Evolutionary conservation across 2,888 invertebrate genomes (phyloP).

Genomic region (Phorcus lineatus): DNA sequence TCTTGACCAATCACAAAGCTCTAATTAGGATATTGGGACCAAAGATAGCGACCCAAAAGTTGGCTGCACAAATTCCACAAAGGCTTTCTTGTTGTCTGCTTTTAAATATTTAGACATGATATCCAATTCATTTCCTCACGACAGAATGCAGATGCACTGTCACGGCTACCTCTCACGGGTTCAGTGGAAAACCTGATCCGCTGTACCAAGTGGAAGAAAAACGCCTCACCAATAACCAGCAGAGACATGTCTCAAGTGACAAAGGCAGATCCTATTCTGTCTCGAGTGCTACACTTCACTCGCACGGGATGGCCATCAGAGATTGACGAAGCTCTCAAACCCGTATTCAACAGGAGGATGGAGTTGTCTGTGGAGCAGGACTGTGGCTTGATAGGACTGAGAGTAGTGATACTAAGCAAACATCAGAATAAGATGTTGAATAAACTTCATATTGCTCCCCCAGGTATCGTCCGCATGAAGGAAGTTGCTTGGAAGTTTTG

Average conservation of each 20-base stretch:
- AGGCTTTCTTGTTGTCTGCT: neutral
- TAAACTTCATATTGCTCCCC: neutral
- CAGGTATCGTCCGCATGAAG: slow-evolving; percentile 10
- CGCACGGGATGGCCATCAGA: slow-evolving; percentile 1
- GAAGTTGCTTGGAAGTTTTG: neutral
- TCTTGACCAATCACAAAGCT: slow-evolving; percentile 45
- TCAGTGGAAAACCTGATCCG: too few species aligned
- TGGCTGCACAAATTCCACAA: slow-evolving; percentile 8
- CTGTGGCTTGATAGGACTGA: neutral
- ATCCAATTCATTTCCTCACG: too few species aligned
- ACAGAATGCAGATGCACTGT: too few species aligned
- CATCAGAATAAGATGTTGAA: neutral
- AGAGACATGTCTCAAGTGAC: too few species aligned
- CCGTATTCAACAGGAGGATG: neutral
- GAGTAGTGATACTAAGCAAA: neutral
- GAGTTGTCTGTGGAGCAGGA: slow-evolving; percentile 18
- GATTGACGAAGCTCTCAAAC: neutral
- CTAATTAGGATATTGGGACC: neutral
- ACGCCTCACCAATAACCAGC: too few species aligned
- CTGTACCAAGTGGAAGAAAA: too few species aligned
- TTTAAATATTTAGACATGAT: too few species aligned
- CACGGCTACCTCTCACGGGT: too few species aligned
- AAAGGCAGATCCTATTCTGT: too few species aligned
- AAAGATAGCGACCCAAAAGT: neutral
- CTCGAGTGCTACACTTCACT: slow-evolving; percentile 11